These are phyloP conservation scores for Muraenolepis orangiensis DNA, from an alignment of 2,797 vertebrate species.

Conservation along the genomic window DNA sequence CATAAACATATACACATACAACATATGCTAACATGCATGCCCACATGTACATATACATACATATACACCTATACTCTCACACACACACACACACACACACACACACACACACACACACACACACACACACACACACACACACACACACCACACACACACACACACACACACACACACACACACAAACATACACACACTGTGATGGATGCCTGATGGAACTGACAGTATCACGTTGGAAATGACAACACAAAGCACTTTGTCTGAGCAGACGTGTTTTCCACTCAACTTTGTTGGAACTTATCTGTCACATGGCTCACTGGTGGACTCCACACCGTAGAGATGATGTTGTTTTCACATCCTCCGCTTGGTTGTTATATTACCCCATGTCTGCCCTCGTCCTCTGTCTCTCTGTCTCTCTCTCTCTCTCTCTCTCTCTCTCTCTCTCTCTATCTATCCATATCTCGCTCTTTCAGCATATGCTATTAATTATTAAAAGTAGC, in stretches of 20 bases:
- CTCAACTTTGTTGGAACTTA: not conserved
- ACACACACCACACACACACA: not conserved
- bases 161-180: conserved; percentile 20
- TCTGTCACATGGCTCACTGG: not conserved
- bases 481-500: not conserved
- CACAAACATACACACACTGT: not conserved
- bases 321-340: not conserved
- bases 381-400: not conserved
- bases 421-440: not conserved
- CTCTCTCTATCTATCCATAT: not conserved
- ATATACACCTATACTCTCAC: not conserved
- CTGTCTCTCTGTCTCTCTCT: not conserved
- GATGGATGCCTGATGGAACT: not conserved
- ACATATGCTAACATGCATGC: too few relatives aligned
- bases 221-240: not conserved
- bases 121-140: not conserved
- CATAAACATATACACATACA: conserved; percentile 8
- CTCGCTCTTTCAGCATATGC: not conserved
- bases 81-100: not conserved
- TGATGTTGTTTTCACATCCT: not conserved
- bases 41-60: conserved; percentile 5
- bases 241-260: not conserved
- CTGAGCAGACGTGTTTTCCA: not conserved
- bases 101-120: not conserved
- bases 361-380: not conserved